Evolutionary conservation across 2,113 vertebrate genomes (phyloP).

Genomic region (Prinia subflava): DNA sequence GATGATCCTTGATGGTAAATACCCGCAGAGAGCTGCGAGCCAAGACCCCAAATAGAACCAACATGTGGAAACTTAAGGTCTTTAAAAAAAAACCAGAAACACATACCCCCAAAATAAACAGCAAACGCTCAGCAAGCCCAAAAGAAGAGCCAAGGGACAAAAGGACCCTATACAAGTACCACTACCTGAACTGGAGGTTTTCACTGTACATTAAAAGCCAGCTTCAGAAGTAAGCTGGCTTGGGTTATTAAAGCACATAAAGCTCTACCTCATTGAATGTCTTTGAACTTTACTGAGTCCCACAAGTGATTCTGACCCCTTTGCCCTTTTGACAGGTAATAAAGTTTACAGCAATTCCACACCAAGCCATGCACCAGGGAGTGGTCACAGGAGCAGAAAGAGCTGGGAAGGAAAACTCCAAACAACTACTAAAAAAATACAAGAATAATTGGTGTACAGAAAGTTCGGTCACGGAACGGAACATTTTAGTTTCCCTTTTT

Average conservation of each 20-base stretch:
- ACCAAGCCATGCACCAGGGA: slow-evolving; percentile 96
- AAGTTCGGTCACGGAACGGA: not conserved
- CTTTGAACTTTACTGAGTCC: slow-evolving; percentile 98
- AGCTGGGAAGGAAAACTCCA: slow-evolving; percentile 75
- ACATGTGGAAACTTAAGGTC: not conserved
- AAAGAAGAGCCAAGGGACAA: slow-evolving; percentile 49
- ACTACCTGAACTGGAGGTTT: slow-evolving; percentile 72
- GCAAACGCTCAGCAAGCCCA: not conserved
- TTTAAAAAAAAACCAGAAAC: not conserved
- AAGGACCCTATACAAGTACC: not conserved
- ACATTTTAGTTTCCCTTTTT: not conserved
- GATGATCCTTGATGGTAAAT: not conserved
- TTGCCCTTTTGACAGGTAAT: slow-evolving; percentile 98
- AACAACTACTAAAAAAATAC: not conserved
- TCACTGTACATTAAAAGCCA: slow-evolving; percentile 79
- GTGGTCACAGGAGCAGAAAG: slow-evolving; percentile 77
- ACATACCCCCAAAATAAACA: not conserved
- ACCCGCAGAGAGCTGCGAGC: not conserved
- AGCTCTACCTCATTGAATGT: slow-evolving; percentile 86
- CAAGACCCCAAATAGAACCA: not conserved
- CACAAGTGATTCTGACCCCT: slow-evolving; percentile 91
- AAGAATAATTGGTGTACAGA: slow-evolving; percentile 46
- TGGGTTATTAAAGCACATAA: slow-evolving; percentile 89
- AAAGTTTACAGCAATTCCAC: slow-evolving; percentile 98
- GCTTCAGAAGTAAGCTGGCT: slow-evolving; percentile 82